phyloP scores from a whole-genome alignment of 2,888 invertebrate species.

The Caenorhabditis sp. region DNA sequence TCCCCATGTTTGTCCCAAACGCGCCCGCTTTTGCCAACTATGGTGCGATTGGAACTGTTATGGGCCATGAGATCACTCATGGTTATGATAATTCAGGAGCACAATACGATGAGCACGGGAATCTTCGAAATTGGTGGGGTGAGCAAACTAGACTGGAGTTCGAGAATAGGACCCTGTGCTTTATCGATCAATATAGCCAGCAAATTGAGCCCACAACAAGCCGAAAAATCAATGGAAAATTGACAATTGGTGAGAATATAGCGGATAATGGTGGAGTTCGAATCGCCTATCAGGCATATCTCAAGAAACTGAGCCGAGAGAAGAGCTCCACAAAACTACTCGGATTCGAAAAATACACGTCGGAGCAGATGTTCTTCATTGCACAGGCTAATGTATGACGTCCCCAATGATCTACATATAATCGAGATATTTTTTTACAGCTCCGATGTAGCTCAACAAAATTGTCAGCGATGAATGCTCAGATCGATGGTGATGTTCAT shows the following conservation, averaged over 20 bases:
- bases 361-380: slow-evolving; percentile 73
- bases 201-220: slow-evolving; percentile 57
- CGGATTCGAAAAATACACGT: slow-evolving; percentile 71
- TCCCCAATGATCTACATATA: too few species aligned
- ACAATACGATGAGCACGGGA: slow-evolving; percentile 63
- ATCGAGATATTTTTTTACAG: too few species aligned
- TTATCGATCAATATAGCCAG: slow-evolving; percentile 60
- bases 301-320: slow-evolving; percentile 44
- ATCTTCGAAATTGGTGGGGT: slow-evolving; percentile 63
- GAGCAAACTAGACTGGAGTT: slow-evolving; percentile 59
- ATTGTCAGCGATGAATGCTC: slow-evolving; percentile 57
- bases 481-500: slow-evolving; percentile 63
- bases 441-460: slow-evolving; percentile 36
- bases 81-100: slow-evolving; percentile 67
- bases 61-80: slow-evolving; percentile 68
- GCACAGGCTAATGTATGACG: slow-evolving; percentile 72
- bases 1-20: slow-evolving; percentile 60
- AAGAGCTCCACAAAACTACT: slow-evolving; percentile 63
- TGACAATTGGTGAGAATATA: slow-evolving; percentile 67
- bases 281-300: slow-evolving; percentile 58
- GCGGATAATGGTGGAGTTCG: slow-evolving; percentile 67
- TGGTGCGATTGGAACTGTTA: slow-evolving; percentile 65
- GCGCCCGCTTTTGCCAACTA: slow-evolving; percentile 62
- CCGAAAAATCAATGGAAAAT: slow-evolving; percentile 57
- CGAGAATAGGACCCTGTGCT: slow-evolving; percentile 63